Conservation (phyloP, 2,113 vertebrate genomes). For the Cnemophilus loriae region DNA sequence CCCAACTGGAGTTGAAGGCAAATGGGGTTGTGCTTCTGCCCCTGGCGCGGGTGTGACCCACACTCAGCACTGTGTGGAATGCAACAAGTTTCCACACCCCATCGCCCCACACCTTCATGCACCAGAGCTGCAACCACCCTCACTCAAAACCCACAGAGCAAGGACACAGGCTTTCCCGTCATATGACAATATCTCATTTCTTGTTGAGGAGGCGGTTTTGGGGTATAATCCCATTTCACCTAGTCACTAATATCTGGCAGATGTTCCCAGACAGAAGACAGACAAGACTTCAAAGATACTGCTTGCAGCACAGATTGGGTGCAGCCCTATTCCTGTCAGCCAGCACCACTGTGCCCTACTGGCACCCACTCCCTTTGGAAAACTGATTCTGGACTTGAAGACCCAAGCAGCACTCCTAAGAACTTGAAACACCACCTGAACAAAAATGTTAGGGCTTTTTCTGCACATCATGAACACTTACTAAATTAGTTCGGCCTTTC, state of each 20-base stretch:
- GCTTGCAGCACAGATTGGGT: rapidly evolving
- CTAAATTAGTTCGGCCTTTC: neutral
- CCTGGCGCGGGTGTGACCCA: neutral
- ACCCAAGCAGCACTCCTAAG: neutral
- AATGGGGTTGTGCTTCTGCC: neutral
- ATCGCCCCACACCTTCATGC: rapidly evolving
- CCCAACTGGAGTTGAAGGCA: no score
- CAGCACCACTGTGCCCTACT: neutral
- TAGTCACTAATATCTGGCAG: neutral
- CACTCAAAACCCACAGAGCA: rapidly evolving
- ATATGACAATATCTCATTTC: rapidly evolving
- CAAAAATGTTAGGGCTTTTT: neutral
- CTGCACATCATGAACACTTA: neutral
- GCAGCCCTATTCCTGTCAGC: neutral
- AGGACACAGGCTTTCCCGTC: rapidly evolving
- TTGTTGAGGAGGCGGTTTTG: neutral
- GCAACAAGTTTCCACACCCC: neutral
- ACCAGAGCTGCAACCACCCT: neutral
- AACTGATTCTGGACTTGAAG: neutral
- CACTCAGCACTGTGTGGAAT: rapidly evolving
- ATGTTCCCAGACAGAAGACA: neutral
- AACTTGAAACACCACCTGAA: neutral
- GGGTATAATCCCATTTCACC: neutral
- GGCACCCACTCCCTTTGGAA: neutral
- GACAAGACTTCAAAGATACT: neutral